phyloP scores from a whole-genome alignment of 2,797 vertebrate genomes.

The Coendou prehensilis region DNA sequence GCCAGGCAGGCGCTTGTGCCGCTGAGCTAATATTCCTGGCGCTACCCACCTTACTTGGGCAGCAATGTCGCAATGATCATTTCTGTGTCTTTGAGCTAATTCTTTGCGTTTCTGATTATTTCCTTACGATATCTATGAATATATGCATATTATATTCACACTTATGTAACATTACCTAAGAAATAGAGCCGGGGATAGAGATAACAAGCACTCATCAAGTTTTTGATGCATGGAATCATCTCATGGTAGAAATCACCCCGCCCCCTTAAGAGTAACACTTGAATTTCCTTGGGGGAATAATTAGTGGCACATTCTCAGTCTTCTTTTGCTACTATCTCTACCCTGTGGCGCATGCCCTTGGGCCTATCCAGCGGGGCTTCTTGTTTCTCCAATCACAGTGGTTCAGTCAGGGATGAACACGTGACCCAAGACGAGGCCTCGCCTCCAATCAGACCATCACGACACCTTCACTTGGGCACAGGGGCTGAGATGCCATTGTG shows the following conservation, averaged over 20 bases:
- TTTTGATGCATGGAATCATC: neutral
- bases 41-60: neutral
- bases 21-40: no score
- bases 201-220: neutral
- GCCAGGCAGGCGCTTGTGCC: no score
- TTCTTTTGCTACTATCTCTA: neutral
- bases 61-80: neutral
- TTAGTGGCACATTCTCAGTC: neutral
- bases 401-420: neutral
- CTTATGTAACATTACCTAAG: neutral
- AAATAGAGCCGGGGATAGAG: neutral
- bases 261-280: neutral
- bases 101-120: constrained; percentile 26
- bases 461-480: neutral
- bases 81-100: constrained; percentile 3
- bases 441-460: neutral
- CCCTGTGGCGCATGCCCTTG: neutral
- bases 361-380: neutral
- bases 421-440: neutral
- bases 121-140: neutral
- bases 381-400: neutral
- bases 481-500: neutral
- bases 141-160: neutral
- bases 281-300: neutral
- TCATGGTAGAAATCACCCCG: neutral